These are phyloP conservation scores for Ammospiza maritima DNA, from an alignment of 2,797 vertebrate genomes.

Conservation along the genomic window DNA sequence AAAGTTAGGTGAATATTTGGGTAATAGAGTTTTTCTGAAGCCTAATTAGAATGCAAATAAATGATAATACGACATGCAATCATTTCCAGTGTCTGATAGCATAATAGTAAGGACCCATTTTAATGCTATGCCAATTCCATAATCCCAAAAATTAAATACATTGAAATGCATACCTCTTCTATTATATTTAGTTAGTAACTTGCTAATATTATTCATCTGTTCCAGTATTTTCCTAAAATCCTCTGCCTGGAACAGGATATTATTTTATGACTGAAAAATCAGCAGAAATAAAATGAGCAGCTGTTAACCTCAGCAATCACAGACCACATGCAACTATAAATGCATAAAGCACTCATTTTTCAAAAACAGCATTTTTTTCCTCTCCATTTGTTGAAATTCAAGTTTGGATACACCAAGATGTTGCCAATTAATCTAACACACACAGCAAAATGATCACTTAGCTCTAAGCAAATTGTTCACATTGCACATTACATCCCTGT, in stretches of 20 bases:
- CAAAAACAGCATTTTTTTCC: not conserved
- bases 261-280: conserved; percentile 33
- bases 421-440: conserved; percentile 24
- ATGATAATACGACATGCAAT: conserved; percentile 23
- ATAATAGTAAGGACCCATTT: conserved; percentile 12
- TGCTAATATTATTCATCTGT: conserved; percentile 21
- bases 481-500: not conserved
- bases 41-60: conserved; percentile 54
- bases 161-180: not conserved
- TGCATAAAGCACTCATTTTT: not conserved
- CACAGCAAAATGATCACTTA: not conserved
- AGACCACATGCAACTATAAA: conserved; percentile 16
- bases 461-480: conserved; percentile 29
- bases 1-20: conserved; percentile 13
- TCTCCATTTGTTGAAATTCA: not conserved
- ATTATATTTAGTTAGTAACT: conserved; percentile 27
- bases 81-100: not conserved
- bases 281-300: conserved; percentile 27
- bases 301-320: conserved; percentile 32
- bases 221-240: not conserved
- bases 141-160: conserved; percentile 13
- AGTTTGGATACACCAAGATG: conserved; percentile 10
- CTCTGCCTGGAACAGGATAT: not conserved
- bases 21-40: conserved; percentile 38
- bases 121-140: not conserved